Conservation (phyloP, 2,113 vertebrate genomes). For the Camelus dromedarius region DNA sequence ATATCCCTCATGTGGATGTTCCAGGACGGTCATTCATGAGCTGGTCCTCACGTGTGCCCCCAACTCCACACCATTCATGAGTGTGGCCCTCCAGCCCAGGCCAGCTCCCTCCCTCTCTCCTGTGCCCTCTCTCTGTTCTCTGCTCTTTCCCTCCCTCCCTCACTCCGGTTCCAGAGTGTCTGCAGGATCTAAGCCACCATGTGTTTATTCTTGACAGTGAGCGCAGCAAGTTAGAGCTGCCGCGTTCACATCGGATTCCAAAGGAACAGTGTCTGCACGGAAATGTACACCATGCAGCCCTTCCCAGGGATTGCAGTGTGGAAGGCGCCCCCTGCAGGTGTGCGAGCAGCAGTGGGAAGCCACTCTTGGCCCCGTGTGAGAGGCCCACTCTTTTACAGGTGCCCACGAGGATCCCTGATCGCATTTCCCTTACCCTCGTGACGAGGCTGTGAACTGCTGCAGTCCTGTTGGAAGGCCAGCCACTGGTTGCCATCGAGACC, state of each 20-base stretch:
- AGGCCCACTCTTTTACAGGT: not conserved
- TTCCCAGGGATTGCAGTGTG: not conserved
- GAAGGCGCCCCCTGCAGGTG: not conserved
- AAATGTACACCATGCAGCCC: accelerated
- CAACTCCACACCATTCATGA: slow-evolving; percentile 1
- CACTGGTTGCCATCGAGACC: accelerated
- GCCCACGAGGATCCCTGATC: not conserved
- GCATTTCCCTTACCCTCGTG: not conserved
- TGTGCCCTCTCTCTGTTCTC: too few species aligned
- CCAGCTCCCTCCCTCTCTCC: not conserved
- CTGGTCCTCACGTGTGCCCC: not conserved
- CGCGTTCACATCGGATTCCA: accelerated
- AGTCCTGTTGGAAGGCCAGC: not conserved
- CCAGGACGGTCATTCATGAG: slow-evolving; percentile 16
- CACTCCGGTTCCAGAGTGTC: not conserved
- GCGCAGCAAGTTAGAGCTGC: not conserved
- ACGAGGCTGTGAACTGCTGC: not conserved
- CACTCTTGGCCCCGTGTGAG: accelerated
- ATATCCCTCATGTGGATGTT: slow-evolving; percentile 39
- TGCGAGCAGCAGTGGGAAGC: not conserved
- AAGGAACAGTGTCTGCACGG: too few species aligned
- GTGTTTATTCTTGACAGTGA: not conserved
- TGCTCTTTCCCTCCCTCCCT: not conserved
- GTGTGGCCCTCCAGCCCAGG: not conserved
- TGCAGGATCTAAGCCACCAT: not conserved